Base-by-base conservation (phyloP, 2,888 invertebrate genomes). In the Pyrrhia umbra region DNA sequence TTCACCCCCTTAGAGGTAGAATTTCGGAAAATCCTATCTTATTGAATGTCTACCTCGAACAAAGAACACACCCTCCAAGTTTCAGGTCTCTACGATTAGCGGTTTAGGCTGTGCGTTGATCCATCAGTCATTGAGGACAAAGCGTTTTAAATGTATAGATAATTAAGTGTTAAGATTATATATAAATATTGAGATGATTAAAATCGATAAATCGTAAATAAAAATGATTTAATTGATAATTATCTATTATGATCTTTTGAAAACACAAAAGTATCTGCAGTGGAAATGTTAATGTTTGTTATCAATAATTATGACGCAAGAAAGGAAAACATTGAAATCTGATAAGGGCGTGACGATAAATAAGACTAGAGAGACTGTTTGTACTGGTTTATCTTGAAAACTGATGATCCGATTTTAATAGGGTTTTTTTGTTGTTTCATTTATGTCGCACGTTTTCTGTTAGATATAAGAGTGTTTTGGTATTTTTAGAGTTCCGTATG, bases 281-380 rank as follows among this genome's bases (percentile, higher is more conserved):
- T 45, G 18, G 18, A 3, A 39, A 45, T 23, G 10, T 9, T 20
- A 62, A 4, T 5, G 21, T 1, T 9, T 8, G 2, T 39, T 63
- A 54, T 63, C 45, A 10, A 15, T 37, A n/a, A 6, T 20, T 25
- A 16, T 20, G 23, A 60, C 18, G 10, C n/a, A 13, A 27, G 40
- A 52, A 40, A 51, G 21, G 27, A n/a, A n/a, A n/a, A 6, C 9
- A 51, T 42, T 30, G 15, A 16, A 6, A 40, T 34, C 20, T 30
- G 60, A 60, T 60, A 60, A 30, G 10, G 1, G 13, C n/a, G 18
- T 6, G 10, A n/a, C 27, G 16, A 27, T 20, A 15, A 40, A n/a
- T 2, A 15, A 23, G 15, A 5, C 13, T 15, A 18, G 9, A 10
- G 18, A 42, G 13, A 34, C 8, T 21, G 10, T 51, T 37, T 62